Percentiles rank a stretch among this genome's conserved stretches.
These are phyloP conservation scores for Phenganax marumi DNA, from an alignment of 92 coral and sea anemone species.

Conservation along the genomic window DNA sequence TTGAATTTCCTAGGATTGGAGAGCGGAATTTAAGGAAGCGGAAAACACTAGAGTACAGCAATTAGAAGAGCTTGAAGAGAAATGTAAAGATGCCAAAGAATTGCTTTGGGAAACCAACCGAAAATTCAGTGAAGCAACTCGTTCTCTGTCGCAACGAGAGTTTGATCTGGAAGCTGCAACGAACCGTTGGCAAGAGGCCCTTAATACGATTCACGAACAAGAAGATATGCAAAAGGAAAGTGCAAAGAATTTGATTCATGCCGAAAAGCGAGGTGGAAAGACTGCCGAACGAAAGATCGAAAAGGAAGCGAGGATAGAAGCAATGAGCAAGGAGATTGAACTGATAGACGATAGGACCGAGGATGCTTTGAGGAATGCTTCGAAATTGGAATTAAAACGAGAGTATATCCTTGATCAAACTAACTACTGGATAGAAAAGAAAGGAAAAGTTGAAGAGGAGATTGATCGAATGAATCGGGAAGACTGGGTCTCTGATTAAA, in stretches of 20 bases:
- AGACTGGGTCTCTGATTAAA: slow-evolving; percentile 19
- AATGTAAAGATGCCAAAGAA: slow-evolving; percentile 36
- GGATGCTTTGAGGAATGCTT: slow-evolving; percentile 22
- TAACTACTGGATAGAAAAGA: slow-evolving; percentile 19
- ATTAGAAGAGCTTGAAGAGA: slow-evolving; percentile 33
- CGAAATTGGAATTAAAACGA: slow-evolving; percentile 15
- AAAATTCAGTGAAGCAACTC: slow-evolving; percentile 39
- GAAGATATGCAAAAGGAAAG: slow-evolving; percentile 36
- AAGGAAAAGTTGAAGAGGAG: slow-evolving; percentile 13
- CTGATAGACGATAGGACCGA: slow-evolving; percentile 9
- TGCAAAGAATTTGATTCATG: slow-evolving; percentile 4
- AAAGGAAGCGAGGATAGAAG: slow-evolving; percentile 4
- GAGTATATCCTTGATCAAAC: slow-evolving; percentile 27
- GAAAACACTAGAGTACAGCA: slow-evolving; percentile 7
- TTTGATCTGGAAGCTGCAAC: slow-evolving; percentile 18
- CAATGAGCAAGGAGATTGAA: slow-evolving; percentile 3
- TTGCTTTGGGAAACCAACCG: slow-evolving; percentile 22
- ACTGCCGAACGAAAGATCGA: slow-evolving; percentile 31
- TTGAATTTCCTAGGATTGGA: not conserved
- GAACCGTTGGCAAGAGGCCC: slow-evolving; percentile 11
- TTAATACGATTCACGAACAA: slow-evolving; percentile 16
- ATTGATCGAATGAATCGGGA: slow-evolving; percentile 21
- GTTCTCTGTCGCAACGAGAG: slow-evolving; percentile 34
- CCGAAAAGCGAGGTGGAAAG: slow-evolving; percentile 28
- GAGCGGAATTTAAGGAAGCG: slow-evolving; percentile 25